Base-by-base conservation (phyloP, 1,140 invertebrate genomes). In the Carposina sasakii region DNA sequence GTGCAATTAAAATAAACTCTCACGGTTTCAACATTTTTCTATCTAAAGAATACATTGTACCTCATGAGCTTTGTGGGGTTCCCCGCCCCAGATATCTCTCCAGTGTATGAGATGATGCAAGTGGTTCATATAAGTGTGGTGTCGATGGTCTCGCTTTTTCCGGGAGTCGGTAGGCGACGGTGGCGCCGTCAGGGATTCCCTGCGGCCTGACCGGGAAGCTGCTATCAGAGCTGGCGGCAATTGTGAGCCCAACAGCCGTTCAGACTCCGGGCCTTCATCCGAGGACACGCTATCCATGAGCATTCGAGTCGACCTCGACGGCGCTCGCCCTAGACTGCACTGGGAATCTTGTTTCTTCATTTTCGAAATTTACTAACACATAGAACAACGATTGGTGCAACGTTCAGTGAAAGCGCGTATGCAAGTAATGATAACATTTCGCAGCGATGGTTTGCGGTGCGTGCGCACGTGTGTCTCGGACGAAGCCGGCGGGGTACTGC, bases 51-150 rank as follows among this genome's bases (percentile, higher is more conserved):
- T 34, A 30, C 52, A 60, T 52, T 61, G 40, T 85, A 86, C 82
- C 84, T 86, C 84, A 42, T 85, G 65, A 44, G 68, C 50, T 70
- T 70, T 85, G 42, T 81, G 66, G 36, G 70, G 70, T 52, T 82
- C 81, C 40, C 78, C 81, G 50, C 67, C 67, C 79, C 79, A 81
- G 37, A 76, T 81, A 53, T 83, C 77, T 48, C 72, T 69, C 85
- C 85, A 86, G 48, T 79, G 71, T 30, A 84, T 81, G 36, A 86
- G 63, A 34, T 86, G 81, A 23, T 84, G 84, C 46, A 85, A 63
- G 45, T 85, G 81, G 50, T 81, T 84, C 57, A 72, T 76, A 49
- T 85, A 84, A 50, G 79, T 72, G 46, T 83, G 74, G 33, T 77
- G 77, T 3, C 72, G 69, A 39, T 65, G 54, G 28, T 71, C 70